Evolutionary conservation across 64 coral and sea anemone species (phyloP).

Genomic region (Stylophora pistillata): DNA sequence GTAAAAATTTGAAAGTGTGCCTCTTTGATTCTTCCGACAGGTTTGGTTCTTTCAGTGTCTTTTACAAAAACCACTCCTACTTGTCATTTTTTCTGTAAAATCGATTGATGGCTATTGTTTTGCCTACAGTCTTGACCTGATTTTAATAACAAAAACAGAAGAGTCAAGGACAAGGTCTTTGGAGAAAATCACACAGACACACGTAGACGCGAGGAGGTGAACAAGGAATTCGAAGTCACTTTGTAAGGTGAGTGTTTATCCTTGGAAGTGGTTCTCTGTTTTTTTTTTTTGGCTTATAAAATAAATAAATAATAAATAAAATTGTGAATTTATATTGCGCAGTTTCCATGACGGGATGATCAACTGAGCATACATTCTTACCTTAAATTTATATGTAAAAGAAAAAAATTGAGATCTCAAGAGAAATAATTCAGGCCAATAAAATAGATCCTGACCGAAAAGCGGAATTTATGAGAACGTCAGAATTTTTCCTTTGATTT

Average conservation of each 20-base stretch:
- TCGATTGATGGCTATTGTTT: background rate
- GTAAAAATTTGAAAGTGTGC: background rate
- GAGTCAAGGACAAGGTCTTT: background rate
- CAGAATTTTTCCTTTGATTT: too few relatives aligned
- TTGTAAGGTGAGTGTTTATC: background rate
- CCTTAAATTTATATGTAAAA: too few relatives aligned
- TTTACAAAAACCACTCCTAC: conserved; percentile 22
- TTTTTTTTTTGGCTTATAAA: background rate
- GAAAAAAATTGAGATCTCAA: too few relatives aligned
- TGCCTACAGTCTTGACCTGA: background rate
- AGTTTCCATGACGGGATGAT: too few relatives aligned
- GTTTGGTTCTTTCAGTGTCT: background rate
- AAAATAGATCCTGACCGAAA: too few relatives aligned
- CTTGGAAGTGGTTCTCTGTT: background rate
- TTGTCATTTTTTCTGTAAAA: conserved; percentile 1
- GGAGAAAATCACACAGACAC: background rate
- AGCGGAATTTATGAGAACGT: too few relatives aligned
- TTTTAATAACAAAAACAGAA: conserved; percentile 3
- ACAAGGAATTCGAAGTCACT: background rate
- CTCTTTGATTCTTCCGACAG: conserved; percentile 31
- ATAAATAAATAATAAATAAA: too few relatives aligned
- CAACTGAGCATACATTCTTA: too few relatives aligned
- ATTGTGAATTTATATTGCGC: too few relatives aligned
- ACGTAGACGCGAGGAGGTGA: background rate
- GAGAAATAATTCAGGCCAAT: too few relatives aligned